Conservation (phyloP, 1,140 invertebrate genomes). For the Diabrotica virgifera region DNA sequence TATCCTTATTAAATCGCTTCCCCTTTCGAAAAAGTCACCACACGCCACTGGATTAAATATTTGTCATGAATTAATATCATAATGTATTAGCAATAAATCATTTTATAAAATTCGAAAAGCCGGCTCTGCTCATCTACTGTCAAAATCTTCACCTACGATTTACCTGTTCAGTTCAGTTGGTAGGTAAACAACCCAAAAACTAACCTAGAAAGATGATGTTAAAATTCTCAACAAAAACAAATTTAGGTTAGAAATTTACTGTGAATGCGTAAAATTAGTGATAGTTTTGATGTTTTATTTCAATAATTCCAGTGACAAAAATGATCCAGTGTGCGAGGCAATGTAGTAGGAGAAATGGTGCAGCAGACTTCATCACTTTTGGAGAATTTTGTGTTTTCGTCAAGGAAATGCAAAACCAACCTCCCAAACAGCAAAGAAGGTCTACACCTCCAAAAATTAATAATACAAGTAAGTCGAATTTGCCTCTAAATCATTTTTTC, state of each 20-base stretch:
- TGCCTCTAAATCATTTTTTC: background rate
- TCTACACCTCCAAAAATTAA: slow-evolving; percentile 29
- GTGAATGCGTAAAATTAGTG: background rate
- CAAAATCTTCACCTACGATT: background rate
- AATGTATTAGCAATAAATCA: too few species aligned
- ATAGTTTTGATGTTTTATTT: slow-evolving; percentile 5
- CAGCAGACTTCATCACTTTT: slow-evolving; percentile 57
- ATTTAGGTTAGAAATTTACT: background rate
- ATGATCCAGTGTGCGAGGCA: slow-evolving; percentile 60
- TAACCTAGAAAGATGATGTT: slow-evolving; percentile 22
- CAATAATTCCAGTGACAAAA: slow-evolving; percentile 54
- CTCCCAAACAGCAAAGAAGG: slow-evolving; percentile 35
- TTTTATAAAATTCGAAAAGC: too few species aligned
- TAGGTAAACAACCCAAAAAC: slow-evolving; percentile 20
- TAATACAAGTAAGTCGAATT: slow-evolving; percentile 29
- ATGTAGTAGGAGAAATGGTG: slow-evolving; percentile 53
- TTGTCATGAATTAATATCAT: too few species aligned
- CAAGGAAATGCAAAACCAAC: slow-evolving; percentile 54
- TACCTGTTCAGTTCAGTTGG: background rate
- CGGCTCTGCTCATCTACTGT: too few species aligned
- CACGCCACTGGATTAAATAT: too few species aligned
- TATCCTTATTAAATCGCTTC: too few species aligned
- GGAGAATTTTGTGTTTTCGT: slow-evolving; percentile 67
- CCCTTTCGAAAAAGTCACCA: too few species aligned
- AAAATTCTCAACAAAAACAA: background rate